Evolutionary conservation across 2,113 vertebrate species (phyloP).

Genomic region (Enhydra lutris): DNA sequence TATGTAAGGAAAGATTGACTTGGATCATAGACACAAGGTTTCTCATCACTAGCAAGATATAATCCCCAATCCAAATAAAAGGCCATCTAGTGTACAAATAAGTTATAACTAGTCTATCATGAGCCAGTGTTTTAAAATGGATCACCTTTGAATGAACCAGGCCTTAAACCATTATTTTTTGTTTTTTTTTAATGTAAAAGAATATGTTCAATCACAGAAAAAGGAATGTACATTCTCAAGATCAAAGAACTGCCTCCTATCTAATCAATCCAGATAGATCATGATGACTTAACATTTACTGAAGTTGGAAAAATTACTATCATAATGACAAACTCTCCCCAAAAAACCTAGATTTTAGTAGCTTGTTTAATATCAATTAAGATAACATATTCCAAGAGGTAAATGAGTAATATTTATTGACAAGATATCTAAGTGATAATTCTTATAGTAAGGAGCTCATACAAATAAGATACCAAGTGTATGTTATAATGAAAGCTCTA

Average conservation of each 20-base stretch:
- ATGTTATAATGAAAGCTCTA: background rate
- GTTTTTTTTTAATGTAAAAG: background rate
- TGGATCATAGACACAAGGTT: background rate
- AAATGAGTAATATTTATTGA: constrained; percentile 10
- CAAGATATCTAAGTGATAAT: constrained; percentile 8
- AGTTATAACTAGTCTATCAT: background rate
- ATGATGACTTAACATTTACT: background rate
- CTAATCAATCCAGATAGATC: background rate
- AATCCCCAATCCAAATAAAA: background rate
- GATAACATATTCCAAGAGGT: constrained; percentile 16
- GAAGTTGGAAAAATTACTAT: background rate
- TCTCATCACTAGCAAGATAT: background rate
- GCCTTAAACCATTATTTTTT: background rate
- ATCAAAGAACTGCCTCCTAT: background rate
- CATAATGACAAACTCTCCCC: background rate
- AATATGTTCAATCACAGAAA: background rate
- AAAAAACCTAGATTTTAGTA: background rate
- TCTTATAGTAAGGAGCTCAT: background rate
- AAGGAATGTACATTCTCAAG: background rate
- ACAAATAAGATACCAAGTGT: background rate
- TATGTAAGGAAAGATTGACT: background rate
- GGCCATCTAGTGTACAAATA: background rate
- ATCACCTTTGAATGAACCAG: background rate
- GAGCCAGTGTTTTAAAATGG: background rate
- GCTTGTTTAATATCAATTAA: background rate